Conservation (phyloP, 2,888 invertebrate genomes). For the Chaitophorus viminalis region DNA sequence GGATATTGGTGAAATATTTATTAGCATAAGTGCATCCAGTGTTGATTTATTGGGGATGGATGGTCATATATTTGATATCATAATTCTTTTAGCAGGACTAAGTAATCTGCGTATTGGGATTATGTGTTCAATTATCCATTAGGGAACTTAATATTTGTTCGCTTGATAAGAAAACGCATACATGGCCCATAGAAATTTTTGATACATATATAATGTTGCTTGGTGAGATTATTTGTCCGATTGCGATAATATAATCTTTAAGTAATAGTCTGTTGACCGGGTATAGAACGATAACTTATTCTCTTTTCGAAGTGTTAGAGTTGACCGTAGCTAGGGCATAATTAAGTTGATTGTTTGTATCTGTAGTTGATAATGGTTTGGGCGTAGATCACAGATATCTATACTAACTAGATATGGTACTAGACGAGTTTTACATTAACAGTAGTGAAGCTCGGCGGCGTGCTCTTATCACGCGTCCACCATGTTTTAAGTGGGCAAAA, state of each 20-base stretch:
- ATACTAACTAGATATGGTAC: no score
- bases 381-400: no score
- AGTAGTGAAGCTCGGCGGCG: no score
- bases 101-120: background rate
- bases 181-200: background rate
- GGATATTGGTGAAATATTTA: background rate
- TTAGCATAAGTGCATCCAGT: background rate
- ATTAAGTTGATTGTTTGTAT: background rate
- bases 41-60: background rate
- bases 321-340: background rate
- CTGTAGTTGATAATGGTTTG: no score
- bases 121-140: background rate
- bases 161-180: slow-evolving; percentile 2
- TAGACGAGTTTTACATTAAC: no score
- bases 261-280: background rate
- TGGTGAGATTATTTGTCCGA: slow-evolving; percentile 1
- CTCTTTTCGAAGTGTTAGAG: background rate
- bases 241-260: background rate
- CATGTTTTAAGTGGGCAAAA: no score
- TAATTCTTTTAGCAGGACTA: slow-evolving; percentile 3
- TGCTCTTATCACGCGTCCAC: no score
- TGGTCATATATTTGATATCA: background rate
- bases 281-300: background rate
- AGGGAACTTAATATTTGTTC: background rate
- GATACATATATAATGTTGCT: slow-evolving; percentile 11